Conservation (phyloP, 1,140 invertebrate genomes). For the Drosophila kohkoa region DNA sequence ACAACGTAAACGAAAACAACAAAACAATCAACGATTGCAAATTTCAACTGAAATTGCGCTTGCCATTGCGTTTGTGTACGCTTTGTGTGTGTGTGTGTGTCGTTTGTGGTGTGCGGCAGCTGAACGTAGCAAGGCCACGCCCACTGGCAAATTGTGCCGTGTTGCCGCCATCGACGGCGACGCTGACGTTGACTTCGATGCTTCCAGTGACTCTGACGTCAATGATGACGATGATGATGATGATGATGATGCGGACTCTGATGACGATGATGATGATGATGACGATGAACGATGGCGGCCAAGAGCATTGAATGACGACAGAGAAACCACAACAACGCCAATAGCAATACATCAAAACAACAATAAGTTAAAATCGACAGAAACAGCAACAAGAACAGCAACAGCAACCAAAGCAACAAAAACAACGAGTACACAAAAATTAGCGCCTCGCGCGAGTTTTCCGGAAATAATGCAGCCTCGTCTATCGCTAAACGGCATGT, state of each 20-base stretch:
- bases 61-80: not conserved
- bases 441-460: conserved; percentile 69
- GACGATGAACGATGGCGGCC: conserved; percentile 65
- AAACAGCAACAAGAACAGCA: conserved; percentile 30
- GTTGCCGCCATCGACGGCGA: conserved; percentile 58
- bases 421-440: conserved; percentile 44
- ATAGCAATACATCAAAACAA: conserved; percentile 22
- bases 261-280: conserved; percentile 39
- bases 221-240: conserved; percentile 33
- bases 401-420: conserved; percentile 34
- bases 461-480: conserved; percentile 82
- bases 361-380: conserved; percentile 30
- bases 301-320: conserved; percentile 30
- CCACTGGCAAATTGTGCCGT: conserved; percentile 51
- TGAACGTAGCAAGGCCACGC: conserved; percentile 42
- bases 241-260: conserved; percentile 36
- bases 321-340: conserved; percentile 31
- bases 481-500: conserved; percentile 79
- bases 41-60: conserved; percentile 22
- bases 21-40: conserved; percentile 32
- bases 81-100: not conserved
- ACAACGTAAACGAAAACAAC: conserved; percentile 15
- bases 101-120: conserved; percentile 26
- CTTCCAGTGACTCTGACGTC: conserved; percentile 22
- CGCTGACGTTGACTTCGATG: conserved; percentile 35